phyloP scores from a whole-genome alignment of 2,797 vertebrate genomes.

The Peromyscus aztecus region DNA sequence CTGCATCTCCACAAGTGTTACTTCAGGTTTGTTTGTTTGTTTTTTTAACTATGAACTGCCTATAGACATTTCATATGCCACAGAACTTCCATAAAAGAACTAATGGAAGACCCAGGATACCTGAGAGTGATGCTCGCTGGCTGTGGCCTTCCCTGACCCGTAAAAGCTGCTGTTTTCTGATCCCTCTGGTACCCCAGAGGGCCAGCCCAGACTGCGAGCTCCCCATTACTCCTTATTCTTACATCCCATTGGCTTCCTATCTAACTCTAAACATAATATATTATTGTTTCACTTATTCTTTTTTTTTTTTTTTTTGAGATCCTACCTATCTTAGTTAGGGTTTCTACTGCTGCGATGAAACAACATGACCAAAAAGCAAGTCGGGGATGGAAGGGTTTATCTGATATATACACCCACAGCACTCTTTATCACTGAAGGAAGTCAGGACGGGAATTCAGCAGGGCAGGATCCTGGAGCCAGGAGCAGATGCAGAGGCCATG shows the following conservation, averaged over 20 bases:
- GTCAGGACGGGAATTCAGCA: not conserved
- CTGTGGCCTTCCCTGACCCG: not conserved
- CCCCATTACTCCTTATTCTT: not conserved
- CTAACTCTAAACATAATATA: not conserved
- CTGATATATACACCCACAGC: too few relatives aligned
- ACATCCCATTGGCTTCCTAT: not conserved
- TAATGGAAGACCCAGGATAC: not conserved
- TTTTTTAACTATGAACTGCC: not conserved
- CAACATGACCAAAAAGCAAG: not conserved
- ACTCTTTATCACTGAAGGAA: not conserved
- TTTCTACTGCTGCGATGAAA: not conserved
- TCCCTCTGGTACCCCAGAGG: not conserved
- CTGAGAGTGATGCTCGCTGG: not conserved
- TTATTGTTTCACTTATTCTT: not conserved
- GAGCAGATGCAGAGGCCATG: not conserved
- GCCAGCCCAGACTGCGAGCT: not conserved
- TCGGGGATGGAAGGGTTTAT: not conserved
- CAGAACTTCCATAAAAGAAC: slow-evolving; percentile 2
- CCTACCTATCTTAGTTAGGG: not conserved
- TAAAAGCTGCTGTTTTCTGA: not conserved
- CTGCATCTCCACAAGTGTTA: not conserved
- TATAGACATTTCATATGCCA: not conserved
- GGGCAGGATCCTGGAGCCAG: not conserved
- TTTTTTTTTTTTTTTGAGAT: not conserved
- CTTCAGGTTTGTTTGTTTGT: not conserved